A percentile compares a stretch with the other conserved stretches of the same genome.
Evolutionary conservation across 1,140 invertebrate genomes (phyloP).

Genomic region (Andricus grossulariae): DNA sequence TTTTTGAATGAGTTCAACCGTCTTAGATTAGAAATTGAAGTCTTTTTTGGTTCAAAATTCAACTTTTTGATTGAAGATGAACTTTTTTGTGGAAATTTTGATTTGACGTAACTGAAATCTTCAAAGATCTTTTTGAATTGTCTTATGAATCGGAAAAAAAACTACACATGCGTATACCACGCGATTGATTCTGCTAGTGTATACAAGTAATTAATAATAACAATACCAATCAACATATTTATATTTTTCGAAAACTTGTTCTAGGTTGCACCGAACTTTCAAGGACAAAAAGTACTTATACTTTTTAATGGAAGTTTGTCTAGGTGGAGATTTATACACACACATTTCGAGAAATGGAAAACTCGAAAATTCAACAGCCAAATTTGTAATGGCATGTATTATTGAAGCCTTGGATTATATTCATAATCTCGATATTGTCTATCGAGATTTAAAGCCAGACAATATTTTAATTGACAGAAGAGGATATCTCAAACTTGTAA

Average conservation of each 20-base stretch:
- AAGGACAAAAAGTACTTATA: conserved; percentile 91
- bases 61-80: no score
- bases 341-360: conserved; percentile 83
- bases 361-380: conserved; percentile 84
- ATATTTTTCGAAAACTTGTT: conserved; percentile 37
- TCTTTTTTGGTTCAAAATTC: no score
- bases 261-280: conserved; percentile 87
- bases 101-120: no score
- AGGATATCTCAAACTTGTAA: conserved; percentile 87
- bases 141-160: no score
- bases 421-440: conserved; percentile 85
- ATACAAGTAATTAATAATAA: no score
- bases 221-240: no score
- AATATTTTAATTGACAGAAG: conserved; percentile 84
- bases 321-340: conserved; percentile 93
- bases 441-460: conserved; percentile 87
- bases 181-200: no score
- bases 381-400: conserved; percentile 86
- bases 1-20: no score
- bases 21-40: no score
- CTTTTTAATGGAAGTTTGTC: conserved; percentile 89
- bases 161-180: no score
- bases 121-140: no score
- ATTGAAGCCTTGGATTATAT: conserved; percentile 87
- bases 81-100: no score